Conservation (phyloP, 2,888 invertebrate species). For the Chymomyza caudatula region DNA sequence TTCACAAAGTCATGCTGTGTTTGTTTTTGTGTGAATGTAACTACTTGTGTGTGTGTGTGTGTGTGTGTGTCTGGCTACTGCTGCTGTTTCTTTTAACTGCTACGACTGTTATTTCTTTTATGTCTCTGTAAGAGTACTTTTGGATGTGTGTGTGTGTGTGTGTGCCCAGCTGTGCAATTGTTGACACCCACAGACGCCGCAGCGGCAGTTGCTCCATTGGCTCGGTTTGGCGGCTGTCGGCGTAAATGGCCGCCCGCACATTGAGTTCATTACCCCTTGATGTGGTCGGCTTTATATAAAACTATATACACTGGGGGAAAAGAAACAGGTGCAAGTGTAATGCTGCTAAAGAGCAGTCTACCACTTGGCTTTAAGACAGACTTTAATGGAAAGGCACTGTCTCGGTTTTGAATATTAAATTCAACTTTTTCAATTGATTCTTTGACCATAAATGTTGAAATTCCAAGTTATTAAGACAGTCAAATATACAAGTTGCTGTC, state of each 20-base stretch:
- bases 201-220: not conserved
- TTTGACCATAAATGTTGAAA: too few species aligned
- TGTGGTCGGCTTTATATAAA: constrained; percentile 17
- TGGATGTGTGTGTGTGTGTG: constrained; percentile 30
- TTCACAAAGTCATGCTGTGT: constrained; percentile 18
- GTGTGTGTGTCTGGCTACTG: constrained; percentile 16
- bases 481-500: too few species aligned
- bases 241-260: constrained; percentile 18
- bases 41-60: constrained; percentile 21
- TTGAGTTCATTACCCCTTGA: constrained; percentile 59
- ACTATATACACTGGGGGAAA: not conserved
- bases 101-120: constrained; percentile 45
- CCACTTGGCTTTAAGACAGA: too few species aligned
- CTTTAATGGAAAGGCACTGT: not conserved
- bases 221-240: not conserved
- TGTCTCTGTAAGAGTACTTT: constrained; percentile 8
- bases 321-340: too few species aligned
- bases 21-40: constrained; percentile 9
- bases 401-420: too few species aligned
- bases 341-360: too few species aligned
- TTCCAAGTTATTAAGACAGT: too few species aligned
- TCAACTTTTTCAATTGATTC: too few species aligned
- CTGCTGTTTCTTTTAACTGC: constrained; percentile 42
- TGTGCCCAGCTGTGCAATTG: constrained; percentile 65
- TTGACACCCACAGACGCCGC: constrained; percentile 57